phyloP scores from a whole-genome alignment of 2,113 vertebrate species.

The Pterocles burchelli region DNA sequence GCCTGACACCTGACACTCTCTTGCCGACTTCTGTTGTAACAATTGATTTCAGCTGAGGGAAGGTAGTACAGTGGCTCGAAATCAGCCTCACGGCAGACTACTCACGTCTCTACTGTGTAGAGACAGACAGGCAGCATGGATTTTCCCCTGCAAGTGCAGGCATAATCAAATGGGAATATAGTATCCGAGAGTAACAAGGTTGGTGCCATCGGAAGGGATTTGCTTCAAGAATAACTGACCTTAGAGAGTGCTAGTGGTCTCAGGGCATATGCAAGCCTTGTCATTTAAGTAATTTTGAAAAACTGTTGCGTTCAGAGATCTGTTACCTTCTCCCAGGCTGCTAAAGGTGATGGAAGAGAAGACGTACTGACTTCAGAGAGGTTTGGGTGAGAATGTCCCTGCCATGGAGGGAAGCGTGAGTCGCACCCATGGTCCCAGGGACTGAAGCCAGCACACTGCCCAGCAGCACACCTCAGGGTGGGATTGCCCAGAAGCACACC shows the following conservation, averaged over 20 bases:
- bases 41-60: background rate
- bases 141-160: background rate
- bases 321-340: background rate
- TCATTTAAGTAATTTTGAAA: background rate
- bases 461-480: accelerated
- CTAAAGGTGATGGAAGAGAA: background rate
- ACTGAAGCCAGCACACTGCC: background rate
- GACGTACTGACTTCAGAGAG: background rate
- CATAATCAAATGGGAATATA: background rate
- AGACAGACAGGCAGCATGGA: background rate
- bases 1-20: background rate
- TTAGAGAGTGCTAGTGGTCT: background rate
- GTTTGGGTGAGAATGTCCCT: background rate
- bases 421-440: background rate
- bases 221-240: background rate
- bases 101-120: background rate
- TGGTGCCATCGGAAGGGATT: background rate
- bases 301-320: background rate
- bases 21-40: background rate
- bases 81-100: background rate
- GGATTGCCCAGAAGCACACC: accelerated
- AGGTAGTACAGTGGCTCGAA: background rate
- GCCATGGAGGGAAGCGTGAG: accelerated
- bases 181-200: background rate
- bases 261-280: background rate